Evolutionary conservation across 2,888 invertebrate species (phyloP), one percentile per base, ranked within the genome.

Genomic region (Tetranychus truncatus): DNA sequence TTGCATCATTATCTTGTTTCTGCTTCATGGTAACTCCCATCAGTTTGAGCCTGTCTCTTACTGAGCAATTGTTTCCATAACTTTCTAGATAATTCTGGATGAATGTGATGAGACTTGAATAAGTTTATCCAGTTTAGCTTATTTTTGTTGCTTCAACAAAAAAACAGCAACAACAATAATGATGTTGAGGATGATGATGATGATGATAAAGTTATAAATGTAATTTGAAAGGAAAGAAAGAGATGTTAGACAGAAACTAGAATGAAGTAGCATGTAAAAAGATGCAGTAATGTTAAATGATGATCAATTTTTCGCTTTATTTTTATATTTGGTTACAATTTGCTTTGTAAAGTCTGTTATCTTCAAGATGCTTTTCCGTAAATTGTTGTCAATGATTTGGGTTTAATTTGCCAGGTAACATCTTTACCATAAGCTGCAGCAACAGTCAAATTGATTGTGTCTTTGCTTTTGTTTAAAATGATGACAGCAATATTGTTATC

Each of bases 401-500:
- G 11, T 9, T 9, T 55, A 15, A 55, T 15, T 55, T 55, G 55
- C 55, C 55, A 55, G 55, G 55, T 55, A 55, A 55, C 15, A 55
- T 55, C 55, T 15, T 55, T 15, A 55, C 55, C 8, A 21, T 20
- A 11, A 11, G 11, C 69, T 20, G 20, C 69, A 18, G 11, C 6
- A 21, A 69, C 20, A 21, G 20, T 69, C 21, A 69, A 18, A 24
- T 69, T 69, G 8, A 69, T 24, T 69, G 69, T 18, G 8, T 24
- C 18, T 8, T 69, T 24, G 34, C 20, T 69, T 5, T 24, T 69
- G 69, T 72, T 72, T n/a, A 72, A 45, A 34, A 66, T 45, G 20
- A 73, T 21, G 8, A 73, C 55, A 5, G 45, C 73, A 73, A 66
- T 73, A 15, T 73, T 66, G 15, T 73, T 34, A 8, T 73, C 66